Evolutionary conservation across 2,797 vertebrate species (phyloP).

Genomic region (Poeciliopsis presidionis): DNA sequence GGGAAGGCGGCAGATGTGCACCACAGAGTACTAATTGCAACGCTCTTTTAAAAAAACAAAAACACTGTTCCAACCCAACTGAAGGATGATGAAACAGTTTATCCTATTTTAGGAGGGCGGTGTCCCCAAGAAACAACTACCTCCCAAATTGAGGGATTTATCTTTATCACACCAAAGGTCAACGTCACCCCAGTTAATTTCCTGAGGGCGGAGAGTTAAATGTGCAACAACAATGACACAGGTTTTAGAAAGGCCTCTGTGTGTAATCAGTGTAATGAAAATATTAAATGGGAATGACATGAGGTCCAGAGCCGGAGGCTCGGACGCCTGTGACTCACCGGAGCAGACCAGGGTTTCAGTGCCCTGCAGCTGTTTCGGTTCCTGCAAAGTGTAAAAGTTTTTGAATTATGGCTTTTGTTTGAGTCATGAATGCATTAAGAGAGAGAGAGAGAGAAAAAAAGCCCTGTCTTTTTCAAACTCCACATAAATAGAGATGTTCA

Average conservation of each 20-base stretch:
- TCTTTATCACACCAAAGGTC: constrained; percentile 69
- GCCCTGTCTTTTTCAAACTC: background rate
- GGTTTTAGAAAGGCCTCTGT: constrained; percentile 42
- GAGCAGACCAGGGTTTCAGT: constrained; percentile 30
- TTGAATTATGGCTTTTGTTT: constrained; percentile 42
- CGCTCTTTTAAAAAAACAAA: constrained; percentile 15
- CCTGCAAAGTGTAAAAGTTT: constrained; percentile 46
- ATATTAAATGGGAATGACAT: constrained; percentile 73
- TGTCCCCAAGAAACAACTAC: constrained; percentile 39
- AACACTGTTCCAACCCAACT: constrained; percentile 29
- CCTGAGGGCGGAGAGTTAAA: constrained; percentile 53
- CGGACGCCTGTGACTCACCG: constrained; percentile 63
- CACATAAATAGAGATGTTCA: background rate
- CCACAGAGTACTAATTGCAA: constrained; percentile 13
- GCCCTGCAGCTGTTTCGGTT: constrained; percentile 57
- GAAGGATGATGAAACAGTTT: constrained; percentile 40
- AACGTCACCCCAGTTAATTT: constrained; percentile 50
- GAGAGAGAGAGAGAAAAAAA: background rate
- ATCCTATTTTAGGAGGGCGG: constrained; percentile 36
- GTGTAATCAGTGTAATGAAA: constrained; percentile 73
- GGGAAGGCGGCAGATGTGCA: constrained; percentile 13
- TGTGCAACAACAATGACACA: constrained; percentile 60
- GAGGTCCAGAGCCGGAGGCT: constrained; percentile 57
- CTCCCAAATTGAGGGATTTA: constrained; percentile 45
- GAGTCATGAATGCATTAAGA: background rate